These are phyloP conservation scores for Mythimna pallens DNA, from an alignment of 2,888 invertebrate species.

Conservation along the genomic window DNA sequence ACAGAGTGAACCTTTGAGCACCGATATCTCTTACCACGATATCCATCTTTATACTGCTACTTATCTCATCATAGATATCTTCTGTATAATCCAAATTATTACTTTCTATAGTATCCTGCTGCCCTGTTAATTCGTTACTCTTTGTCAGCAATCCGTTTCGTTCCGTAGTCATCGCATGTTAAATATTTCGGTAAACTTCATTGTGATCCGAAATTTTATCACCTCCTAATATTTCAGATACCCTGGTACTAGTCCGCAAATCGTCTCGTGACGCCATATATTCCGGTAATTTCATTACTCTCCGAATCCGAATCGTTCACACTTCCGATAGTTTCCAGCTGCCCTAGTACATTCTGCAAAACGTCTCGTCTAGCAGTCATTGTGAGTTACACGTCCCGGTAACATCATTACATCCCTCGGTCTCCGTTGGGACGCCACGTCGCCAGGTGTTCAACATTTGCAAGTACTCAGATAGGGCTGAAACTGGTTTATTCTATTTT, in stretches of 20 bases:
- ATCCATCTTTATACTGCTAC: too few species aligned
- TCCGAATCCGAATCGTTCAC: neutral
- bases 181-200: neutral
- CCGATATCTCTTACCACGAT: too few species aligned
- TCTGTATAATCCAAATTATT: neutral
- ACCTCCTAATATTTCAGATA: constrained; percentile 10
- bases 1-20: too few species aligned
- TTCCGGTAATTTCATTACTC: constrained; percentile 1
- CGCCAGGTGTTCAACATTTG: constrained; percentile 33
- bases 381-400: constrained; percentile 22
- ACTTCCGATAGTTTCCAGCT: neutral
- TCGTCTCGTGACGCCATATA: neutral
- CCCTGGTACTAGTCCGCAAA: neutral
- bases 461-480: constrained; percentile 31
- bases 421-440: constrained; percentile 22
- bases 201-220: too few species aligned
- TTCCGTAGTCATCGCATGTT: neutral
- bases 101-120: neutral
- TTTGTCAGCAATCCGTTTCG: too few species aligned
- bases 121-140: neutral
- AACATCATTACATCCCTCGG: constrained; percentile 33
- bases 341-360: neutral
- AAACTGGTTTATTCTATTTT: neutral
- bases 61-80: too few species aligned
- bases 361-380: constrained; percentile 1